Base-by-base conservation (phyloP, 37 sponge, comb jelly and placozoan species). In the Theonella swinhoei region DNA sequence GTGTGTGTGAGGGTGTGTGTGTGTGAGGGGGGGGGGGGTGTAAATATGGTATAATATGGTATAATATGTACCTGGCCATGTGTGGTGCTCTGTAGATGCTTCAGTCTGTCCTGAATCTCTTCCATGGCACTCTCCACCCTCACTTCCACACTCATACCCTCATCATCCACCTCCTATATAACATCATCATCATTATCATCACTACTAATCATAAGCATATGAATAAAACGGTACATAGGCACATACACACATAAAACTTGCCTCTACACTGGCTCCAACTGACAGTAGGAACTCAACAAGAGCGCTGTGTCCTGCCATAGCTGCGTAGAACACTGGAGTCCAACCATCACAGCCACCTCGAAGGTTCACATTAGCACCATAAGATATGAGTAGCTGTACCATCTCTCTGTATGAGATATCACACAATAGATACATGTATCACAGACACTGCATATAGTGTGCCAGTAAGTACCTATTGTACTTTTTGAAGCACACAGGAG, bases 261-360 rank as follows among this genome's bases (percentile, higher is more conserved):
- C 93, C 89, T 88, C 78, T 8, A 67, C 38, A 42, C 76, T 68
- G 34, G 93, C 88, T 68, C 93, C 93, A 68, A 92, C 79, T 20
- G 85, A 83, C 3, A 92, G 71, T 22, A 92, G 72, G 37, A 88
- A 92, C 47, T 92, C 89, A 23, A 92, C 93, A 0, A 85, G 35
- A 0, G 80, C 40, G 14, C 26, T 64, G 28, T 78, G 75, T 59
- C 89, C 93, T 60, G 90, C 90, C 79, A 84, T 83, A 28, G 94
- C 87, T n/a, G 90, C 87, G 78, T 84, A 81, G 61, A 89, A 81
- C 20, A 93, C 76, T 7, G 94, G 90, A 8, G 90, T 82, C 87
- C 91, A 84, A 3, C 74, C 29, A 41, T 93, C 90, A 79, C 75
- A 62, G 23, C 95, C 95, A 28, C 95, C 95, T 41, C 37, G 79